phyloP scores from a whole-genome alignment of 2,888 invertebrate genomes.

The Plagodis pulveraria region DNA sequence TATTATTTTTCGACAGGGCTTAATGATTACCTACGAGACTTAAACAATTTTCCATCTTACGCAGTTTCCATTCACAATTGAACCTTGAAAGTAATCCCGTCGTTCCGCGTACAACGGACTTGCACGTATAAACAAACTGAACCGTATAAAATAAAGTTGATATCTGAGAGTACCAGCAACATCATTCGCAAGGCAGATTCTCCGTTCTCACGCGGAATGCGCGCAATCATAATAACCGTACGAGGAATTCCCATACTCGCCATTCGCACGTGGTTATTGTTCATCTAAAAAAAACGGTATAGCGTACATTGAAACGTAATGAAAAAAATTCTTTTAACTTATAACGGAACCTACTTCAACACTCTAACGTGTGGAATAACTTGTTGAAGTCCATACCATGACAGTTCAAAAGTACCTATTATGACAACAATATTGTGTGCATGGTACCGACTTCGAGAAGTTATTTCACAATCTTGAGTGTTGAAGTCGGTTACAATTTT shows the following conservation, averaged over 20 bases:
- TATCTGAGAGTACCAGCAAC: conserved; percentile 25
- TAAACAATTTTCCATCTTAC: conserved; percentile 40
- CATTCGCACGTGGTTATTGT: conserved; percentile 19
- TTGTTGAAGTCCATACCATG: too few species aligned
- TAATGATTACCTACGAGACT: conserved; percentile 4
- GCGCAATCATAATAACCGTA: conserved; percentile 60
- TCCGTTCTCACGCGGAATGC: conserved; percentile 72
- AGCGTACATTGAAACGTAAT: neutral
- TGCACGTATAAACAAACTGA: conserved; percentile 26
- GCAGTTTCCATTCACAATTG: conserved; percentile 66
- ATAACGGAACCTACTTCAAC: too few species aligned
- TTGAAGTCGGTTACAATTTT: too few species aligned
- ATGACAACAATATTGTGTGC: too few species aligned
- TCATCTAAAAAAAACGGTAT: conserved; percentile 26
- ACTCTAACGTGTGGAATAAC: too few species aligned
- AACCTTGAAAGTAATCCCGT: conserved; percentile 69
- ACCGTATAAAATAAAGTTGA: conserved; percentile 11
- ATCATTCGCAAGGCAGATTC: conserved; percentile 60
- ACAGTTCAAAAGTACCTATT: too few species aligned
- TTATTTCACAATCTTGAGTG: too few species aligned
- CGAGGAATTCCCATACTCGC: conserved; percentile 44
- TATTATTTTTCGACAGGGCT: too few species aligned
- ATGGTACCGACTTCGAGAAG: too few species aligned
- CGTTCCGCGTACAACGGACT: conserved; percentile 54
- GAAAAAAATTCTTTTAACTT: too few species aligned